These are phyloP conservation scores for Polymixis flavicincta DNA, from an alignment of 2,888 invertebrate genomes.

Conservation along the genomic window DNA sequence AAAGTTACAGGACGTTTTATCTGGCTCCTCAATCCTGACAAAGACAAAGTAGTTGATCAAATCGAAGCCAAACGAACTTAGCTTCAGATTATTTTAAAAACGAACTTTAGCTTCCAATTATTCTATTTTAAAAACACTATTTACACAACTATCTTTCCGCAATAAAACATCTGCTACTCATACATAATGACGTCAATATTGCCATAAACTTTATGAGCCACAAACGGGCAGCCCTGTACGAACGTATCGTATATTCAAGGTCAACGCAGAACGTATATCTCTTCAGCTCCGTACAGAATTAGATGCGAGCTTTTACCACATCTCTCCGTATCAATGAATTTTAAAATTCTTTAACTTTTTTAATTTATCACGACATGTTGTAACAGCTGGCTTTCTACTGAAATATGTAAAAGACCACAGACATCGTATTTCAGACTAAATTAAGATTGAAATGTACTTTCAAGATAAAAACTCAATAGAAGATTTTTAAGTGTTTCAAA, in stretches of 20 bases:
- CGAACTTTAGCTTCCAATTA: not conserved
- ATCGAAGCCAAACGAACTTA: no score
- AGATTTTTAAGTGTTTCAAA: not conserved
- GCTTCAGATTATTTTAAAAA: no score
- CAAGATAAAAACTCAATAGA: not conserved
- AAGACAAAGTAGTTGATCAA: no score
- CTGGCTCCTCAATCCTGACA: no score
- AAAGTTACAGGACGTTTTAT: no score
- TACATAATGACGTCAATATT: slow-evolving; percentile 45
- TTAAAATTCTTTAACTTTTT: slow-evolving; percentile 26
- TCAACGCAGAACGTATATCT: slow-evolving; percentile 20
- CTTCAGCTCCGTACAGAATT: slow-evolving; percentile 27
- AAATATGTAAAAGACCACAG: slow-evolving; percentile 25
- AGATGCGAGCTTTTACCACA: slow-evolving; percentile 37
- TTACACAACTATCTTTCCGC: slow-evolving; percentile 31
- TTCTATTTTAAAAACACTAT: slow-evolving; percentile 13
- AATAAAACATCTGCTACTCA: slow-evolving; percentile 36
- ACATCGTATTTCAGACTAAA: slow-evolving; percentile 27
- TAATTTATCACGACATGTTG: slow-evolving; percentile 29
- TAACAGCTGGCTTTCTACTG: slow-evolving; percentile 51
- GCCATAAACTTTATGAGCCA: slow-evolving; percentile 32
- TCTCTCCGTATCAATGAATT: slow-evolving; percentile 59
- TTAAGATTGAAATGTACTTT: slow-evolving; percentile 27
- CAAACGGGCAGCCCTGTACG: slow-evolving; percentile 46
- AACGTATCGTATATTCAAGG: slow-evolving; percentile 50